These are phyloP conservation scores for Holothuria scabra DNA, from an alignment of 53 echinoderm and acorn worm species.

Conservation along the genomic window DNA sequence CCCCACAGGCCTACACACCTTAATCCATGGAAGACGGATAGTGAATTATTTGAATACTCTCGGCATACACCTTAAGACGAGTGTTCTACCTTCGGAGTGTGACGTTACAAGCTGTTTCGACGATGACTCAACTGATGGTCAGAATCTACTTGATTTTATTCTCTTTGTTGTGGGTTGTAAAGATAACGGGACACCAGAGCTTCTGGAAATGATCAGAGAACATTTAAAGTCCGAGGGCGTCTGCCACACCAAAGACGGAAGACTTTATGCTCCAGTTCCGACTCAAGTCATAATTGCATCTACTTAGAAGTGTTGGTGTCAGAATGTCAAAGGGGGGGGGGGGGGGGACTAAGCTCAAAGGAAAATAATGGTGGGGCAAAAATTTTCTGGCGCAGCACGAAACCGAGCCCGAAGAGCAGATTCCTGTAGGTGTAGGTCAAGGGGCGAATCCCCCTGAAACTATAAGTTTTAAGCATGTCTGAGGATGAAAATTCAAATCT, in stretches of 20 bases:
- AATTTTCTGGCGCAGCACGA: no score
- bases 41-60: background rate
- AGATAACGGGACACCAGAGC: background rate
- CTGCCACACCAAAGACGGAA: background rate
- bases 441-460: no score
- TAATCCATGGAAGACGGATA: background rate
- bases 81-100: background rate
- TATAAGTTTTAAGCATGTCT: no score
- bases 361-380: no score
- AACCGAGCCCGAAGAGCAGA: no score
- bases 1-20: no score
- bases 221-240: background rate
- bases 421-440: no score
- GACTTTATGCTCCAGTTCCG: background rate
- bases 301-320: no score
- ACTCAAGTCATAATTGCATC: background rate
- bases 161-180: background rate
- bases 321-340: no score
- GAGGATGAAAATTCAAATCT: no score
- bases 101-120: constrained; percentile 2
- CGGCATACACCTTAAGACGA: background rate
- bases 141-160: background rate
- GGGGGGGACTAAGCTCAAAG: no score
- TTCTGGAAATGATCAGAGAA: background rate
- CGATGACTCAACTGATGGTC: background rate